Evolutionary conservation across 1,140 invertebrate species (phyloP), one percentile per base, ranked within the genome.

Genomic region (Dendroctonus ponderosae): DNA sequence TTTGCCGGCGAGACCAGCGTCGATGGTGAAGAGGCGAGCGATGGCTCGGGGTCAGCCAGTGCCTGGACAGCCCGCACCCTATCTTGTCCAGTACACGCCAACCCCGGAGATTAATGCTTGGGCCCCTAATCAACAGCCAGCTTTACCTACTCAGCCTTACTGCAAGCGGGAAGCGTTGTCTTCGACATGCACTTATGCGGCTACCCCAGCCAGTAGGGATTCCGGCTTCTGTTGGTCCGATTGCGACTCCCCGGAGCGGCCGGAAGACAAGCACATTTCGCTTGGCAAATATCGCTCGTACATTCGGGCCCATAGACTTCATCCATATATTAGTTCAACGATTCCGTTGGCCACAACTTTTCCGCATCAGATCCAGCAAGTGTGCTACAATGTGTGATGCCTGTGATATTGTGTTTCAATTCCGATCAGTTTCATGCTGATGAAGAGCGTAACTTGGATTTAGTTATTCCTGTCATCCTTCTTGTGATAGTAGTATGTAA

Each of bases 311-410:
- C 82, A 83, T 72, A 76, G 82, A 70, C 79, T 83, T 73, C 82
- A 83, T 76, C 82, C 82, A 3, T 83, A 83, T 71, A 77, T 82
- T 62, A 78, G 78, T 67, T 77, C 76, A 50, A 75, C 76, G n/a
- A 77, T 79, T 67, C 76, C 78, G 44, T 67, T 78, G 50, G 79
- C 79, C 37, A 77, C 80, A 12, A 80, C 80, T 38, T 83, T 83
- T 71, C 80, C 81, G 44, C 80, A 79, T 70, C 80, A 82, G 74
- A 80, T 82, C 72, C 81, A 82, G 76, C 82, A 83, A 77, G 82
- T 83, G 71, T 83, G 82, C 76, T 83, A 83, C 71, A 83, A 83
- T 73, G 82, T 83, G 79, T 83, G 82, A 83, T 82, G 71, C 70
- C 75, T 76, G 75, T 77, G 74, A 77, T 77, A 73, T 52, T 11